Evolutionary conservation across 2,113 vertebrate species (phyloP), one percentile per base, ranked within the genome.

Genomic region (Anguilla japonica): DNA sequence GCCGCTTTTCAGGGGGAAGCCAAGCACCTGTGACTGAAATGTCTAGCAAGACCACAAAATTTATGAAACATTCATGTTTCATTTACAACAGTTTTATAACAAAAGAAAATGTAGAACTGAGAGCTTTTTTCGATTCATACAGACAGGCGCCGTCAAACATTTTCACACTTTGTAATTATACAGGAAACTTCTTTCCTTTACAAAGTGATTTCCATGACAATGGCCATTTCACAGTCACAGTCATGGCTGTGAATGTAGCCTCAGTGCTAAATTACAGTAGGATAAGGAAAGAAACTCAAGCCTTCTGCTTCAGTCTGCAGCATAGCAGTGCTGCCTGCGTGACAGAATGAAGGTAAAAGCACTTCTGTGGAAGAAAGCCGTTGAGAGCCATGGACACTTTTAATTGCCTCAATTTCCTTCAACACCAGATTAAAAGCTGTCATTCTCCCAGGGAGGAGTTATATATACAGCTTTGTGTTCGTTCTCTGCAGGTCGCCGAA

Each of bases 1-100:
- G 71, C 71, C 34, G n/a, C 71, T 75, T 75, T 75, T 22, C 71
- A 46, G 39, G 67, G 46, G 43, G 60, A 83, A 85, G 75, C 63
- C 63, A 40, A 78, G 43, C 29, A 63, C 46, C 84, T 75, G 86
- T 84, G 85, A 87, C 83, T 41, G 82, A 83, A 88, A 79, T 40
- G 56, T 5, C 22, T 81, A 79, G 84, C n/a, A 57, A 80, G 53
- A 41, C 18, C 85, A 46, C 29, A 67, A 39, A 41, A 53, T 79
- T 87, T 84, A 87, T 89, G 75, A 86, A 88, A 88, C 84, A 89
- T 88, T 86, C 20, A 41, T 83, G 41, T 86, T 87, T 84, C 71
- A 57, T 78, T 85, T 79, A 81, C 79, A 26, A 82, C 87, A 89
- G 79, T 85, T 71, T 79, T 41, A 39, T 11, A 87, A 50, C 84